These are phyloP conservation scores for Asarcornis scutulata DNA, from an alignment of 2,113 vertebrate genomes.

Conservation along the genomic window DNA sequence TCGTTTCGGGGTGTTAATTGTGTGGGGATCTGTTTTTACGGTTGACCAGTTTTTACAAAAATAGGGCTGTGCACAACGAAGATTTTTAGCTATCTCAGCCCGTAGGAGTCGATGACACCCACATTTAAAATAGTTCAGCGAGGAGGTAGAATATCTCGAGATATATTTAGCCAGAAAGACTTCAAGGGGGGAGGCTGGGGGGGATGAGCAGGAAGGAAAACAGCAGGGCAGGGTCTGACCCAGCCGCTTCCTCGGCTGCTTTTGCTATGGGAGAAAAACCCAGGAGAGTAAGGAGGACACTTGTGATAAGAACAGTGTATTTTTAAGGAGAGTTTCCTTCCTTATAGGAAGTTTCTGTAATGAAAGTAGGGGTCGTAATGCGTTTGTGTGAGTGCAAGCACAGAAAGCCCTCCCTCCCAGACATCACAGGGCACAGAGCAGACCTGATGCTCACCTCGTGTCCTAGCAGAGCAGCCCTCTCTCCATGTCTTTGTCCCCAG, in stretches of 20 bases:
- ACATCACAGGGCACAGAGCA: not conserved
- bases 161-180: not conserved
- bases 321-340: not conserved
- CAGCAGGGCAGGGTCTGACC: not conserved
- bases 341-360: not conserved
- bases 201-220: not conserved
- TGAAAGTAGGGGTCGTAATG: not conserved
- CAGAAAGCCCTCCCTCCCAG: not conserved
- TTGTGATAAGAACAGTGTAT: not conserved
- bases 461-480: not conserved
- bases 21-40: not conserved
- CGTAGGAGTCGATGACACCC: not conserved
- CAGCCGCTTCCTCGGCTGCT: not conserved
- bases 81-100: not conserved
- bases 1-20: not conserved
- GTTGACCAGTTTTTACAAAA: constrained; percentile 1
- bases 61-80: not conserved
- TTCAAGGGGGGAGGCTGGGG: not conserved
- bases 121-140: not conserved
- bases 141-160: not conserved
- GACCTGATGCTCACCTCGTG: not conserved
- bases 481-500: not conserved
- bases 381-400: not conserved
- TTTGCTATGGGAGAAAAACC: not conserved
- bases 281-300: not conserved